Percentiles rank a stretch among this genome's conserved stretches.
Evolutionary conservation across 2,113 vertebrate species (phyloP).

Genomic region (Strix aluco): DNA sequence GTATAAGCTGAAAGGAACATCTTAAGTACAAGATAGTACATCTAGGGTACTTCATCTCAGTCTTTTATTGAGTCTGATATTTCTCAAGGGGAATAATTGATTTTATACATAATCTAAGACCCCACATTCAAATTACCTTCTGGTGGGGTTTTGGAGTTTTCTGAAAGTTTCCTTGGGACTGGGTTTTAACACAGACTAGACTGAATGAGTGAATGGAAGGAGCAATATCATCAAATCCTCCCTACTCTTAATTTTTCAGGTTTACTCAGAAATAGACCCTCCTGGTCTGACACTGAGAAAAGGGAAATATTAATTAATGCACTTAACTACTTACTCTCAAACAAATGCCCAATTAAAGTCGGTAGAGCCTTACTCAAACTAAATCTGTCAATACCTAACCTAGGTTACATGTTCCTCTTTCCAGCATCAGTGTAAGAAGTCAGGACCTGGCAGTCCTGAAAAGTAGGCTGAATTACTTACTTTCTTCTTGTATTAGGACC

Average conservation of each 20-base stretch:
- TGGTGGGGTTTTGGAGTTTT: not conserved
- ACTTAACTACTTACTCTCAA: not conserved
- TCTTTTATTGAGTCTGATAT: not conserved
- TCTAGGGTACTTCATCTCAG: not conserved
- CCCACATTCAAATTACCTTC: not conserved
- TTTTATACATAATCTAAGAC: not conserved
- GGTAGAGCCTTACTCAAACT: not conserved
- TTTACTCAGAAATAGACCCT: not conserved
- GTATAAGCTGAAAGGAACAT: not conserved
- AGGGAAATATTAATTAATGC: not conserved
- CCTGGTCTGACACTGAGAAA: not conserved
- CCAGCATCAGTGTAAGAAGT: not conserved
- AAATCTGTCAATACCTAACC: not conserved
- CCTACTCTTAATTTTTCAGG: not conserved
- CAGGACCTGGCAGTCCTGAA: not conserved
- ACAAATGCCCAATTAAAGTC: not conserved
- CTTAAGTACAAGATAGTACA: not conserved
- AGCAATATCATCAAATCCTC: not conserved
- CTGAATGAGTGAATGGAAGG: not conserved
- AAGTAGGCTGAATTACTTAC: not conserved
- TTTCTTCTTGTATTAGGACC: not conserved
- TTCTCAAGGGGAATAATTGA: not conserved
- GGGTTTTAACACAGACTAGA: not conserved
- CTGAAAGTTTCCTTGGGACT: not conserved
- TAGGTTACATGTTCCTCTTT: not conserved